These are phyloP conservation scores for Onychostruthus taczanowskii DNA, from an alignment of 2,113 vertebrate genomes.

Conservation along the genomic window DNA sequence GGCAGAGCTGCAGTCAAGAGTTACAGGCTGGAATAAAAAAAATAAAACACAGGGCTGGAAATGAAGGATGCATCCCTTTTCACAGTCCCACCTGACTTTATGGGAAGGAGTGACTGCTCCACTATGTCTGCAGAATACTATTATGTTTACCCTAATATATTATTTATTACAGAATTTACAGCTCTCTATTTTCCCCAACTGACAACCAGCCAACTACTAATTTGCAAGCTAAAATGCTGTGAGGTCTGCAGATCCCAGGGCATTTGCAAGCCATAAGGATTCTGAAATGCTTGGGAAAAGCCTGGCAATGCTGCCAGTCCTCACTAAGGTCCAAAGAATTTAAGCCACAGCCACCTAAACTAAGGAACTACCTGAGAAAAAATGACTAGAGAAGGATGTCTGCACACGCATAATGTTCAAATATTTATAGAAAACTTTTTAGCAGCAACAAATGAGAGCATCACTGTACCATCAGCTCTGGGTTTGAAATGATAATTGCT, in stretches of 20 bases:
- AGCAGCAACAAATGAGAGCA: background rate
- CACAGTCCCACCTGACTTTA: background rate
- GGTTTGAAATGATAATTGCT: background rate
- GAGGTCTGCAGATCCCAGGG: background rate
- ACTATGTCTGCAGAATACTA: background rate
- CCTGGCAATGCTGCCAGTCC: background rate
- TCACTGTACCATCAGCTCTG: background rate
- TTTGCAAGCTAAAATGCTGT: background rate
- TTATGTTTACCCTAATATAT: background rate
- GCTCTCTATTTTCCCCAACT: background rate
- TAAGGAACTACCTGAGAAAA: background rate
- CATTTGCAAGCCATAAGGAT: background rate
- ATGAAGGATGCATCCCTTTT: background rate
- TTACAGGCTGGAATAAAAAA: background rate
- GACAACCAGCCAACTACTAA: background rate
- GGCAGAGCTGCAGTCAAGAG: background rate
- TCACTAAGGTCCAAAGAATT: background rate
- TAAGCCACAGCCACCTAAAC: background rate
- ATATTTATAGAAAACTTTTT: background rate
- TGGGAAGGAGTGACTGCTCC: background rate
- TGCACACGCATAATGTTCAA: background rate
- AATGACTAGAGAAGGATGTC: background rate
- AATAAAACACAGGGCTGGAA: background rate
- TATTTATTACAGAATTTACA: constrained; percentile 12
- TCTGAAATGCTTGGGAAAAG: background rate